Evolutionary conservation across 2,888 invertebrate species (phyloP), one percentile per base, ranked within the genome.

Genomic region (Phania funesta): DNA sequence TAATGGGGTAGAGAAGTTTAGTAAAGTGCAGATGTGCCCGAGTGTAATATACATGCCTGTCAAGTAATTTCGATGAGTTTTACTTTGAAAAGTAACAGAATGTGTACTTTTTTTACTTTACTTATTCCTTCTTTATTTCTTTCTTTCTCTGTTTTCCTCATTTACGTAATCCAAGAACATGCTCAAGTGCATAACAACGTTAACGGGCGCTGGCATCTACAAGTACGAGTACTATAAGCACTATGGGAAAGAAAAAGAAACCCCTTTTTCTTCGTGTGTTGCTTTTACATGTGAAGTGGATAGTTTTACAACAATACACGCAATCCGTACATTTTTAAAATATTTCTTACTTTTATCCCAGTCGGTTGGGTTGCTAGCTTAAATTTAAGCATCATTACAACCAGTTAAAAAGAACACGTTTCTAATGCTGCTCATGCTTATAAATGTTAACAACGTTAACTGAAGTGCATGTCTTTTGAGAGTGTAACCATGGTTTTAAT

Each of bases 81-180:
- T 20, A 44, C 52, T 54, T 74, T 32, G 58, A 52, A 67, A 67
- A 41, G 67, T 79, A 67, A 67, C 80, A 70, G 70, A 44, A 16
- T 35, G 18, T 1, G 22, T 29, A 2, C 11, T n/a, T 38, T 41
- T 58, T 22, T 11, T 24, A 18, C 13, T 54, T 56, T 18, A 11
- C 24, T 70, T 8, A 11, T 2, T 2, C 3, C 3, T 41, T 18
- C 29, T 9, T n/a, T 32, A 13, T 32, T 58, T 8, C 9, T 22
- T 38, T 26, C n/a, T 26, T 26, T 73, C 46, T 73, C 68, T 62
- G 71, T 58, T 74, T 68, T 56, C 68, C 68, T 65, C 22, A 58
- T 54, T 73, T 64, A 32, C 78, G 77, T 82, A 82, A 82, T 75
- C 74, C 70, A 48, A 78, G 82, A 82, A 82, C 74, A 78, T 82